Conservation (phyloP, 1,140 invertebrate species). For the Copidosoma floridanum region DNA sequence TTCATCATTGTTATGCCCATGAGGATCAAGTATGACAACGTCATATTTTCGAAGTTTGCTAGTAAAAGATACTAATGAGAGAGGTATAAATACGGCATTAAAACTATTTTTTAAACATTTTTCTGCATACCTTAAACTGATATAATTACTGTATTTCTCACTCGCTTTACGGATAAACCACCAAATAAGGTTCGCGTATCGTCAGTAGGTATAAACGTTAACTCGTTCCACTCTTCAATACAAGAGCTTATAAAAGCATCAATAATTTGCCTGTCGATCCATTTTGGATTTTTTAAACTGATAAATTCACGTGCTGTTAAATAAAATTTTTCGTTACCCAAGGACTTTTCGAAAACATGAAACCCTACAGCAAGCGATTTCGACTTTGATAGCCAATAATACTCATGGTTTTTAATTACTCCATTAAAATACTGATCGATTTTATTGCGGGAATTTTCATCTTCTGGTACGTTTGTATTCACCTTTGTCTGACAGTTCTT, state of each 20-base stretch:
- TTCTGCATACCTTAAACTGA: neutral
- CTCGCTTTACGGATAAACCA: too few relatives aligned
- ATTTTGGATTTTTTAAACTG: too few relatives aligned
- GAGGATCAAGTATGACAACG: slow-evolving; percentile 23
- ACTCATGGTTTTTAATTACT: slow-evolving; percentile 7
- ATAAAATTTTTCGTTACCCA: too few relatives aligned
- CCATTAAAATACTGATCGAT: slow-evolving; percentile 7
- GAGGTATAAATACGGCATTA: slow-evolving; percentile 19
- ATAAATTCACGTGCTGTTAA: too few relatives aligned
- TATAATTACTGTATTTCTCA: neutral
- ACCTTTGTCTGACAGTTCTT: too few relatives aligned
- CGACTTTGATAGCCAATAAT: neutral
- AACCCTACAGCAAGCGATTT: too few relatives aligned
- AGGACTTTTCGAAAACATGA: too few relatives aligned
- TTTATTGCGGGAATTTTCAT: neutral
- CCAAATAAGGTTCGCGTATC: slow-evolving; percentile 3
- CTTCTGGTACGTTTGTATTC: too few relatives aligned
- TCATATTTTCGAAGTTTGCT: slow-evolving; percentile 14
- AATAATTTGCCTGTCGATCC: too few relatives aligned
- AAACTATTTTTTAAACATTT: neutral
- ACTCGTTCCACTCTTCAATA: slow-evolving; percentile 14
- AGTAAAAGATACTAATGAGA: slow-evolving; percentile 21
- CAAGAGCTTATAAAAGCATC: too few relatives aligned
- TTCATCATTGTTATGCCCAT: neutral
- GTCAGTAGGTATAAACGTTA: slow-evolving; percentile 19